phyloP scores from a whole-genome alignment of 1,140 invertebrate genomes.

The Zaprionus davidi region DNA sequence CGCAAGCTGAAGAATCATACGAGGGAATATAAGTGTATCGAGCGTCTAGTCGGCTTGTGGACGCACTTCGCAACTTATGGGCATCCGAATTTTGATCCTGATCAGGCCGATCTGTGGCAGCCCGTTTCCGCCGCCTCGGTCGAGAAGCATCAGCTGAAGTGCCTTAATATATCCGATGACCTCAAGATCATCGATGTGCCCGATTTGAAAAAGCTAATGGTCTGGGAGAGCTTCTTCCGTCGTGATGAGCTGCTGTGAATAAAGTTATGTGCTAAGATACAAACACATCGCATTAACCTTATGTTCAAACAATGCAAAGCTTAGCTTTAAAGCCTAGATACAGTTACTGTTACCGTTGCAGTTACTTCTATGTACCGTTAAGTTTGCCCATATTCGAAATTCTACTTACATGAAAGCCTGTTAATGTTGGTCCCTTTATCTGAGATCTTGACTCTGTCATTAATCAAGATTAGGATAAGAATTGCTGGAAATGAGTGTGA shows the following conservation, averaged over 20 bases:
- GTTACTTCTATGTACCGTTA: conserved; percentile 57
- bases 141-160: conserved; percentile 81
- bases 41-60: conserved; percentile 83
- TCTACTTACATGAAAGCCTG: conserved; percentile 50
- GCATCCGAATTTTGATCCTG: conserved; percentile 81
- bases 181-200: conserved; percentile 84
- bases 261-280: background rate
- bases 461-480: conserved; percentile 1
- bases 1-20: conserved; percentile 82
- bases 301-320: conserved; percentile 70
- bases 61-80: conserved; percentile 84
- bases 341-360: conserved; percentile 27
- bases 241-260: conserved; percentile 72
- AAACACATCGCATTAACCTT: conserved; percentile 52
- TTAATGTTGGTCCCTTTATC: conserved; percentile 55
- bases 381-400: conserved; percentile 55
- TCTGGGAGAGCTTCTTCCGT: conserved; percentile 84
- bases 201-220: conserved; percentile 82
- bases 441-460: conserved; percentile 8
- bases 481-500: conserved; percentile 1
- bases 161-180: conserved; percentile 85
- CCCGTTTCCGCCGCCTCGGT: conserved; percentile 55
- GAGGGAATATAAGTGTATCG: conserved; percentile 83
- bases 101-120: conserved; percentile 70
- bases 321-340: conserved; percentile 54